Evolutionary conservation across 2,797 vertebrate genomes (phyloP).

Genomic region (Carduelis carduelis): DNA sequence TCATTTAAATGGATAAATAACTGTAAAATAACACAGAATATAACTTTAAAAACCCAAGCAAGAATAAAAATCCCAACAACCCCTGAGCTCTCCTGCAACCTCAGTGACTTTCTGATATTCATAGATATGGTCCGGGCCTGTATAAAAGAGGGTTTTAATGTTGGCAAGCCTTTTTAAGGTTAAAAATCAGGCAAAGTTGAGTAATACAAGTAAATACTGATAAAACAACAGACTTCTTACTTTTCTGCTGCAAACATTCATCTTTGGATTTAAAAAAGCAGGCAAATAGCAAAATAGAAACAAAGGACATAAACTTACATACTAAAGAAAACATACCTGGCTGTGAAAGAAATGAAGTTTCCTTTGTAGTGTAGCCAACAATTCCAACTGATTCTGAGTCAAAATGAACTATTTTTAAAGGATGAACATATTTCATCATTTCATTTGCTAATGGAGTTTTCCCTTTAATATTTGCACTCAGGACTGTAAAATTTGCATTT

Average conservation of each 20-base stretch:
- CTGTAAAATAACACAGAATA: neutral
- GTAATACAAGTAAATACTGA: neutral
- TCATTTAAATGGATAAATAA: neutral
- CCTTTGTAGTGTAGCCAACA: constrained; percentile 89
- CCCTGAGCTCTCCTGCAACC: neutral
- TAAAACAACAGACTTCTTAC: neutral
- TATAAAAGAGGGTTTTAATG: neutral
- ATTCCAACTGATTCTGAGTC: constrained; percentile 80
- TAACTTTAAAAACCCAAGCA: neutral
- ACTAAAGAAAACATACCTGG: constrained; percentile 77
- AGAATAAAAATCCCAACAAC: neutral
- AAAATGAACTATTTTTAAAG: constrained; percentile 79
- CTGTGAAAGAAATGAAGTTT: constrained; percentile 85
- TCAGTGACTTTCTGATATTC: neutral
- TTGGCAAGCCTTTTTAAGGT: neutral
- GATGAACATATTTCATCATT: constrained; percentile 74
- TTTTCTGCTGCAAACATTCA: neutral
- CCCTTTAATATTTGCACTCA: constrained; percentile 87
- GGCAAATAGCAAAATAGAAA: neutral
- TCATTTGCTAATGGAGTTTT: constrained; percentile 62
- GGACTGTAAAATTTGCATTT: constrained; percentile 76
- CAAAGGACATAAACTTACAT: neutral
- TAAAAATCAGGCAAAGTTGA: neutral
- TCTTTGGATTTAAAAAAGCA: neutral
- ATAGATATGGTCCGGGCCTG: neutral